These are phyloP conservation scores for Cuniculus paca DNA, from an alignment of 2,797 vertebrate species.

Conservation along the genomic window DNA sequence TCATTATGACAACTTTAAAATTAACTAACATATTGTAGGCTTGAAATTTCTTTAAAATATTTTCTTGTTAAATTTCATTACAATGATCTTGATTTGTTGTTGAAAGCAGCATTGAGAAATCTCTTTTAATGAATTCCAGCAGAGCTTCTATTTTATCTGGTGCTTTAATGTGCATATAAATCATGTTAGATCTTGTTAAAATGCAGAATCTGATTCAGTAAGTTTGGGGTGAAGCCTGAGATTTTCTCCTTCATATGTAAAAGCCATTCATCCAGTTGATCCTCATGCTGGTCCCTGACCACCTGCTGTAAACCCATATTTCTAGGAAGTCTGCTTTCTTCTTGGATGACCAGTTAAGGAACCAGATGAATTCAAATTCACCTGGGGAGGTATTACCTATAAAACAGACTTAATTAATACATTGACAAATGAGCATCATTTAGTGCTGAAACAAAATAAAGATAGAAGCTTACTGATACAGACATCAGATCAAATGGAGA, in stretches of 20 bases:
- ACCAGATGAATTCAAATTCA: neutral
- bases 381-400: neutral
- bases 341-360: neutral
- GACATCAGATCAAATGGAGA: neutral
- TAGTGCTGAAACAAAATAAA: neutral
- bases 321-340: neutral
- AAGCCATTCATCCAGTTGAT: neutral
- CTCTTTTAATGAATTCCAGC: neutral
- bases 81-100: constrained; percentile 49
- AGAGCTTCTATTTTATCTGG: neutral
- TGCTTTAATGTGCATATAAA: neutral
- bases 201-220: neutral
- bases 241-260: neutral
- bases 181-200: neutral
- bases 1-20: constrained; percentile 66
- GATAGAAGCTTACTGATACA: neutral
- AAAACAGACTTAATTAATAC: neutral
- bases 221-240: neutral
- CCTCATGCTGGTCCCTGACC: neutral
- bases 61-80: constrained; percentile 37
- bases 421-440: neutral
- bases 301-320: neutral
- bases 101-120: neutral
- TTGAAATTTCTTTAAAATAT: neutral
- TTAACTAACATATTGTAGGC: constrained; percentile 48